Base-by-base conservation (phyloP, 2,113 vertebrate species). In the Ranitomeya imitator region DNA sequence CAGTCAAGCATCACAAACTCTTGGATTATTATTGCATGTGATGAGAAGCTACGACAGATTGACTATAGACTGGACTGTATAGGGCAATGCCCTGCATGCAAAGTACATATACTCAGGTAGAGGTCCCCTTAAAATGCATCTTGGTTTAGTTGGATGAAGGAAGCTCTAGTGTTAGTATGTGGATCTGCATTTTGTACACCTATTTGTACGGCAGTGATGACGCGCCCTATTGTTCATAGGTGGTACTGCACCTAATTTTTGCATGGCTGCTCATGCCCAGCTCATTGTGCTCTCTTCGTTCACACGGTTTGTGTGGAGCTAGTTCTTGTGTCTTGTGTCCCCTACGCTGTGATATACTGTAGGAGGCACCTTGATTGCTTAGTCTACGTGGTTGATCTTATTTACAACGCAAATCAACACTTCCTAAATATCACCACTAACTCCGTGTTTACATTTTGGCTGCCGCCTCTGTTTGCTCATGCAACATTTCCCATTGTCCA, bases 391-490 rank as follows among this genome's bases (percentile, higher is more conserved):
- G 78, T 57, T 59, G 55, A 80, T 79, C 52, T 57, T 65, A 45
- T 83, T 67, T 11, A 6, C 12, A n/a, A 11, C 31, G 67, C 7
- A 82, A 45, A 51, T 67, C 71, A 60, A 77, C 52, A 77, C 71
- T 60, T 86, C 63, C 76, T 57, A 79, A 79, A 79, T 79, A 54
- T 79, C 85, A 61, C 59, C 74, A 6, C 37, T 63, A 15, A 26
- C 51, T 23, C 26, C 8, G 61, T 86, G n/a, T 86, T 45, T 80
- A 55, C 51, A 15, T 57, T 18, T 78, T 86, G 85, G 85, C 85
- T 26, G 37, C 14, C 12, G 23, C 21, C 26, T n/a, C 21, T 79
- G 77, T 86, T 86, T 86, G 18, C 85, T 55, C 45, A 37, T 10
- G 23, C 26, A 37, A 67, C 31, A 74, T 61, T 71, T 59, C 16